Percentiles rank a stretch among this genome's conserved stretches.
These are phyloP conservation scores for Eurystomus glaucurus DNA, from an alignment of 2,797 vertebrate genomes.

Conservation along the genomic window DNA sequence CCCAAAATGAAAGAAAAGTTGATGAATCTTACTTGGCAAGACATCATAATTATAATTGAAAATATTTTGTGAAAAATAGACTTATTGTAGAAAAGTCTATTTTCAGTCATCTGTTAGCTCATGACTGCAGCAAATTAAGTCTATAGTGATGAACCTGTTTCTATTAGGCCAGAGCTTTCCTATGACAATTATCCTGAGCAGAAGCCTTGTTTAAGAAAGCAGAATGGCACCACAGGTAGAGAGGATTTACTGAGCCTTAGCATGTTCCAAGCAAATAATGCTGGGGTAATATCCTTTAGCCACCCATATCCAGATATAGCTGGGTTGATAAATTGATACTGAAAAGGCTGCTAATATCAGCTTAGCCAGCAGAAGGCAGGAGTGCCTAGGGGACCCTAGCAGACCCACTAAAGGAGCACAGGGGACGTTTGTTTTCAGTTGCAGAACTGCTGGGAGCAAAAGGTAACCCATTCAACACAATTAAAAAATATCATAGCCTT, in stretches of 20 bases:
- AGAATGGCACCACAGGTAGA: not conserved
- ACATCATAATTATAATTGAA: not conserved
- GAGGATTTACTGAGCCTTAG: not conserved
- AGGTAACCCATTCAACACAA: not conserved
- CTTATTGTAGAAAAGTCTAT: not conserved
- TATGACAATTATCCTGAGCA: not conserved
- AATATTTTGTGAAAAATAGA: not conserved
- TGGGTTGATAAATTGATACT: not conserved
- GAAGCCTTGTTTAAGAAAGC: not conserved
- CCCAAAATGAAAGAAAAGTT: not conserved
- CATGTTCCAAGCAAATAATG: not conserved
- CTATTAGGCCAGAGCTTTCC: not conserved
- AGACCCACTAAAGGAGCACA: not conserved
- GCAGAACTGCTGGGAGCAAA: not conserved
- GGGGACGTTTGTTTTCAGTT: not conserved
- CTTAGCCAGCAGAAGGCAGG: conserved; percentile 76
- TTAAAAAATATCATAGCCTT: not conserved
- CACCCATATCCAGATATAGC: rapidly evolving
- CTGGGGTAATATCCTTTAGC: not conserved
- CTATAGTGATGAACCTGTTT: not conserved
- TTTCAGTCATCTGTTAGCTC: not conserved
- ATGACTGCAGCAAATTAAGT: not conserved
- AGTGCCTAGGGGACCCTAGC: conserved; percentile 45
- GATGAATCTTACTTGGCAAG: not conserved
- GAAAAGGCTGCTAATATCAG: conserved; percentile 44